These are phyloP conservation scores for Procavia capensis DNA, from an alignment of 2,113 vertebrate species.

Conservation along the genomic window DNA sequence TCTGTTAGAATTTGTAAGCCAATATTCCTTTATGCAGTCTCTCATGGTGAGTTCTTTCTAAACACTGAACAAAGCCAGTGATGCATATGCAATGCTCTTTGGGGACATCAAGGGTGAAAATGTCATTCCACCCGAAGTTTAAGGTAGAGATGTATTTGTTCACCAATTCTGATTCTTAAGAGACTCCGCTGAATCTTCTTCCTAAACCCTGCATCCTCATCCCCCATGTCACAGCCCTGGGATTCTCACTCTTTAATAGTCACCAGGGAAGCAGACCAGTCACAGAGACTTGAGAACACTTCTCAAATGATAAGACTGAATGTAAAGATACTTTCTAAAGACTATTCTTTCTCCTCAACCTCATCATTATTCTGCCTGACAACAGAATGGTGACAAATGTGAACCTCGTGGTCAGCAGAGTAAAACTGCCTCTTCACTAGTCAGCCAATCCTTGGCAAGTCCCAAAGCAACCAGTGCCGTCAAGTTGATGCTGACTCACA, in stretches of 20 bases:
- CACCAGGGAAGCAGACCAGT: background rate
- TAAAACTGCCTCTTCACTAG: background rate
- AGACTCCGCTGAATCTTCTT: background rate
- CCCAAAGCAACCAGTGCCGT: too few species aligned
- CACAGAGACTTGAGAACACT: background rate
- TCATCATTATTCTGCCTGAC: background rate
- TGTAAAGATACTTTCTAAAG: background rate
- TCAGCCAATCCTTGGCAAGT: too few species aligned
- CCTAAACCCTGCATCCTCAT: background rate
- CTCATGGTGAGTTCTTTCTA: background rate
- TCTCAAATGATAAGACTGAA: background rate
- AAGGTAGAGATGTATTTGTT: background rate
- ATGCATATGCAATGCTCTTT: background rate
- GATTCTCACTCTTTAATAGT: background rate
- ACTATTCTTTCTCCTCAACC: too few species aligned
- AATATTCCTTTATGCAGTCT: background rate
- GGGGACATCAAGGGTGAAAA: background rate
- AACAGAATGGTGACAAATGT: background rate
- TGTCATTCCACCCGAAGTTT: background rate
- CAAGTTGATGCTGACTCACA: too few species aligned
- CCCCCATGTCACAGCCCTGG: background rate
- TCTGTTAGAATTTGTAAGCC: slow-evolving; percentile 34
- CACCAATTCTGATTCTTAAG: background rate
- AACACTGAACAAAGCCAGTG: background rate
- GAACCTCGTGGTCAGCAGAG: background rate